Evolutionary conservation across 2,888 invertebrate species (phyloP), one percentile per base, ranked within the genome.

Genomic region (Diloba caeruleocephala): DNA sequence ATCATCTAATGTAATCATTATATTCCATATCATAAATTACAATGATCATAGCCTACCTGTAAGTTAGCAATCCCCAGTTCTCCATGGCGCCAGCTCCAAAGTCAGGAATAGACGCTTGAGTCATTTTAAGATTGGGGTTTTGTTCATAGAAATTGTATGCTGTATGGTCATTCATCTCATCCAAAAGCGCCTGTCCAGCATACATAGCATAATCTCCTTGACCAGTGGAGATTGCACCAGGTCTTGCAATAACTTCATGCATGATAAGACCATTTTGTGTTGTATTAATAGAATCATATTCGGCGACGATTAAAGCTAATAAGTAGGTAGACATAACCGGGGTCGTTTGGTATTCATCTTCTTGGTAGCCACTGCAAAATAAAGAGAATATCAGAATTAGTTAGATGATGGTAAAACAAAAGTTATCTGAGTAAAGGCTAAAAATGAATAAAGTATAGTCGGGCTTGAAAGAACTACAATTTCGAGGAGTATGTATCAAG

Each of bases 11-110:
- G 5, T 19, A 3, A 3, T 5, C 19, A 19, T 19, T 19, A 19
- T 5, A 19, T 19, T 19, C 5, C 19, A 19, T 19, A 19, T 19
- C 19, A 19, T 19, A n/a, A n/a, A n/a, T n/a, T n/a, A n/a, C n/a
- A n/a, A n/a, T 1, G 7, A 21, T 21, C 21, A 7, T 21, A 46
- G 14, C 8, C 7, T 15, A 25, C 13, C 9, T 33, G 88, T 96
- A 97, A 0, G 97, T 97, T 4, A 97, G 94, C 31, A 97, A 86
- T 4, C 97, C 97, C 97, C 97, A 97, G 81, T 97, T 97, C 81
- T 97, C 97, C 97, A 97, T 97, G 56, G 97, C 97, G 45, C 96
- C 96, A 68, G 96, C 95, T 19, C 94, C 90, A 80, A 97, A 97
- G 79, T 97, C 96, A 2, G 97, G 96, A 57, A 97, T 95, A 1